Conservation (phyloP, 2,888 invertebrate species). For the Xestia sexstrigata region DNA sequence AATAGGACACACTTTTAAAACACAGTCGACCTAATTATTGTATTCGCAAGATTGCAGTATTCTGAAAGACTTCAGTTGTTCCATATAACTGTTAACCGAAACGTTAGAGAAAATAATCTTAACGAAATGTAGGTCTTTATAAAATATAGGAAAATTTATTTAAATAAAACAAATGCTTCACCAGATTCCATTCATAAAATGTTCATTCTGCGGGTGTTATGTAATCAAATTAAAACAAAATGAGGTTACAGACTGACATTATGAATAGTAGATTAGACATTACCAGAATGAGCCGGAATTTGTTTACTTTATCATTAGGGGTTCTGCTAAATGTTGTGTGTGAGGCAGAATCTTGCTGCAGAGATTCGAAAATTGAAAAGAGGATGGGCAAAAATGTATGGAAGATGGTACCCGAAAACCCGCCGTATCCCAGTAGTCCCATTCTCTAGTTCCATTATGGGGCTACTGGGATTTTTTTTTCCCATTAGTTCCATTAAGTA, state of each 20-base stretch:
- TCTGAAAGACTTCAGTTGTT: slow-evolving; percentile 70
- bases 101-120: slow-evolving; percentile 73
- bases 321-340: slow-evolving; percentile 25
- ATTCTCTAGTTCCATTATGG: too few relatives aligned
- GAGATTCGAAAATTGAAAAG: slow-evolving; percentile 8
- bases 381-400: too few relatives aligned
- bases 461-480: too few relatives aligned
- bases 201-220: slow-evolving; percentile 76
- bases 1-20: slow-evolving; percentile 66
- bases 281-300: slow-evolving; percentile 70
- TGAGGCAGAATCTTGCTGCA: slow-evolving; percentile 2
- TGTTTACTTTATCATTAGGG: slow-evolving; percentile 67
- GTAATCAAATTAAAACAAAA: slow-evolving; percentile 82
- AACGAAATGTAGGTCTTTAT: slow-evolving; percentile 82
- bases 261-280: slow-evolving; percentile 73
- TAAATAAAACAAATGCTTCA: slow-evolving; percentile 77
- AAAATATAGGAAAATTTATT: slow-evolving; percentile 78
- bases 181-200: slow-evolving; percentile 84
- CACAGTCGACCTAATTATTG: slow-evolving; percentile 70
- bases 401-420: too few relatives aligned
- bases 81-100: slow-evolving; percentile 73
- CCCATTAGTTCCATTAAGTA: too few relatives aligned
- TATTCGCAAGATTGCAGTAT: slow-evolving; percentile 70
- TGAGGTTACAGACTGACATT: slow-evolving; percentile 77
- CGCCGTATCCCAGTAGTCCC: too few relatives aligned